phyloP scores from a whole-genome alignment of 37 sponge, comb jelly and placozoan species.

The Hexactinellida sp. region DNA sequence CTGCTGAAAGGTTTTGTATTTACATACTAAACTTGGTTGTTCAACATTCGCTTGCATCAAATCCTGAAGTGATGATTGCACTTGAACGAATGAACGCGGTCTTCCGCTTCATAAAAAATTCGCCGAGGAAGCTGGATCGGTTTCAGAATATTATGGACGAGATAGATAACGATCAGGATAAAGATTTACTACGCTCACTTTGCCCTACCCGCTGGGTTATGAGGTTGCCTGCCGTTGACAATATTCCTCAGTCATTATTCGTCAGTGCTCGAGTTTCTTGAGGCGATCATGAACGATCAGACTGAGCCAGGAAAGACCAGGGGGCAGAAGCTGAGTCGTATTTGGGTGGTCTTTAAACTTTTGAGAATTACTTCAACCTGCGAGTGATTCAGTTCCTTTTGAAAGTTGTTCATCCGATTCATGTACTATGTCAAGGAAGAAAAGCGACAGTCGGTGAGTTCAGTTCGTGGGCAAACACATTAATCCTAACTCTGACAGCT shows the following conservation, averaged over 20 bases:
- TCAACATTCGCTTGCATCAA: not conserved
- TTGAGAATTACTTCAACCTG: not conserved
- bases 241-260: not conserved
- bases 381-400: not conserved
- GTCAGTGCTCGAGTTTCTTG: not conserved
- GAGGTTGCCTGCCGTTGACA: not conserved
- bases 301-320: conserved; percentile 2
- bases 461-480: not conserved
- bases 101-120: not conserved
- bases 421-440: not conserved
- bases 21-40: not conserved
- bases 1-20: too few relatives aligned
- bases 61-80: not conserved
- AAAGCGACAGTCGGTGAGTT: not conserved
- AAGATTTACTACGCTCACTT: not conserved
- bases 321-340: not conserved
- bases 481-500: not conserved
- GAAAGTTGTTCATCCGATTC: not conserved
- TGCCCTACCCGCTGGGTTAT: not conserved
- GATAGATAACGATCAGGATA: not conserved
- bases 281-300: not conserved
- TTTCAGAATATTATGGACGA: not conserved
- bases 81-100: not conserved
- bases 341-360: not conserved
- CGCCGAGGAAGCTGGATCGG: not conserved